Evolutionary conservation across 2,113 vertebrate genomes (phyloP).

Genomic region (Limnothrissa miodon): DNA sequence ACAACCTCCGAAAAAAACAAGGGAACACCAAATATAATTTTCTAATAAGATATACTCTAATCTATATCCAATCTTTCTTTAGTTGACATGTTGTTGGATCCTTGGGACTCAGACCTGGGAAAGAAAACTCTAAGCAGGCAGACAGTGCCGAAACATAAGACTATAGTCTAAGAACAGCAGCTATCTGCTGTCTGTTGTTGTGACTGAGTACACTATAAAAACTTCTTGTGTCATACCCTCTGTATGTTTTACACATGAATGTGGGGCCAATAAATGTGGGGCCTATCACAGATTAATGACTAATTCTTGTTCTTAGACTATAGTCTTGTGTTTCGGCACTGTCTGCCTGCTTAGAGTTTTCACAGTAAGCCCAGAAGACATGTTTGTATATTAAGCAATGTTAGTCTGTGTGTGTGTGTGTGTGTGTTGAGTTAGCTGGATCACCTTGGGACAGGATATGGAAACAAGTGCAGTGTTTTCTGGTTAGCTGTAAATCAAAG

Average conservation of each 20-base stretch:
- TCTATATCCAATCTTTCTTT: no score
- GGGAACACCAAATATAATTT: no score
- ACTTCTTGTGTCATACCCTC: background rate
- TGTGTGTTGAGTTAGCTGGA: constrained; percentile 36
- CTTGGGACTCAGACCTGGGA: background rate
- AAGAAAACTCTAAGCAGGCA: background rate
- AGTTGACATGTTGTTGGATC: background rate
- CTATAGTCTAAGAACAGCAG: background rate
- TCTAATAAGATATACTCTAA: background rate
- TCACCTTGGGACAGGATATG: constrained; percentile 39
- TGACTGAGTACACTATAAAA: background rate
- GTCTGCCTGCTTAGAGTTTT: background rate
- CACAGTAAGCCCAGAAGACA: background rate
- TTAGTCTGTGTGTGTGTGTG: constrained; percentile 28
- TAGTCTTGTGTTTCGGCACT: background rate
- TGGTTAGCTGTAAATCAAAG: constrained; percentile 58
- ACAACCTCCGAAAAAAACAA: background rate
- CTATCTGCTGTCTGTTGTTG: background rate
- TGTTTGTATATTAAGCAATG: constrained; percentile 5
- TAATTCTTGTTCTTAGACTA: background rate
- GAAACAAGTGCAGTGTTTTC: constrained; percentile 35
- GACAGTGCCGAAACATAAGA: background rate
- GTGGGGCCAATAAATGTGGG: background rate
- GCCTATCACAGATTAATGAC: background rate
- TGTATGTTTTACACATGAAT: background rate